These are phyloP conservation scores for Cyclargus thomasi DNA, from an alignment of 1,140 invertebrate genomes.

Conservation along the genomic window DNA sequence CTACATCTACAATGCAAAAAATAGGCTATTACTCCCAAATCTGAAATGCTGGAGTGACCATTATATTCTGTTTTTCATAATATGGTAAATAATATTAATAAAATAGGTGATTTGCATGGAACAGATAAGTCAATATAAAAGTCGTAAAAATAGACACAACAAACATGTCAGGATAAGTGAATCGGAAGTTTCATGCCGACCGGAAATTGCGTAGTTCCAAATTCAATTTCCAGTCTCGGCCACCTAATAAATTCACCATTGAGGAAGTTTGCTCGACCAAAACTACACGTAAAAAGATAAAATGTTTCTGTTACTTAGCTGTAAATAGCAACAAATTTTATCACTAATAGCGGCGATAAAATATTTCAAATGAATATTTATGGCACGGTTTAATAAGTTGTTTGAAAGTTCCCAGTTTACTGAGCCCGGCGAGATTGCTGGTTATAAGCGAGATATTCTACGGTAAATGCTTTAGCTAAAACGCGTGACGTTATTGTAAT, in stretches of 20 bases:
- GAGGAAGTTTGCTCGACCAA: conserved; percentile 36
- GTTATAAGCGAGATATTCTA: background rate
- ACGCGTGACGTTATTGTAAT: background rate
- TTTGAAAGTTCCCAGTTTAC: background rate
- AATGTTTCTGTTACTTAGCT: conserved; percentile 11
- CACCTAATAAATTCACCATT: conserved; percentile 63
- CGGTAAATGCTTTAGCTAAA: background rate
- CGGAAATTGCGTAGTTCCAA: conserved; percentile 66
- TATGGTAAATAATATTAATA: no score
- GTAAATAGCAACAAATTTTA: background rate
- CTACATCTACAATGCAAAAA: no score
- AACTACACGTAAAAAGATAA: conserved; percentile 20
- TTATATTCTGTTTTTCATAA: no score
- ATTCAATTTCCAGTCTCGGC: conserved; percentile 65
- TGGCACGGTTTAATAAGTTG: conserved; percentile 1
- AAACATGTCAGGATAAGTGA: conserved; percentile 38
- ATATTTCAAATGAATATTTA: background rate
- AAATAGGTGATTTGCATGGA: background rate
- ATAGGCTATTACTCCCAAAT: no score
- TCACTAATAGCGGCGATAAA: background rate
- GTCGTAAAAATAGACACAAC: conserved; percentile 32
- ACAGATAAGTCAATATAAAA: conserved; percentile 6
- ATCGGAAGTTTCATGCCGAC: conserved; percentile 46
- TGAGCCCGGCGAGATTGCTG: background rate
- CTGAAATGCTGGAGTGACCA: no score